A percentile compares a stretch with the other conserved stretches of the same genome.
Evolutionary conservation across 2,113 vertebrate species (phyloP).

Genomic region (Syngnathus typhle): DNA sequence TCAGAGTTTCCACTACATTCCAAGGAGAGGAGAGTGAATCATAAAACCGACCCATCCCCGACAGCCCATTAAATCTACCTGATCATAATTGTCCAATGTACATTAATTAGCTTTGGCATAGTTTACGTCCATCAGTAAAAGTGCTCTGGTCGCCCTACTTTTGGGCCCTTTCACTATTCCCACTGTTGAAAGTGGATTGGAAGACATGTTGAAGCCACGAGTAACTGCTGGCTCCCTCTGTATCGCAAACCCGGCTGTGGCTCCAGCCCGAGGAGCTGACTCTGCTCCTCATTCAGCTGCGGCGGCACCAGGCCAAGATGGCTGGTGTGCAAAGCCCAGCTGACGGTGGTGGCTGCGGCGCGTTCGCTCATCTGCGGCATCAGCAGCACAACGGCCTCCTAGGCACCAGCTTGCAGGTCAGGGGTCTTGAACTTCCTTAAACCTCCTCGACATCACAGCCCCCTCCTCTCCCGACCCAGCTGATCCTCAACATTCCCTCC

Average conservation of each 20-base stretch:
- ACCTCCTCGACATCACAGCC: constrained; percentile 32
- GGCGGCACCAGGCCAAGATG: constrained; percentile 96
- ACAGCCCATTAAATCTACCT: background rate
- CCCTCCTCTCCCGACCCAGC: constrained; percentile 15
- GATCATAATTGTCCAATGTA: background rate
- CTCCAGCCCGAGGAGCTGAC: constrained; percentile 96
- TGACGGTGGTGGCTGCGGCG: constrained; percentile 60
- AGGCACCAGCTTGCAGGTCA: constrained; percentile 87
- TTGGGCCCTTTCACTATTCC: constrained; percentile 32
- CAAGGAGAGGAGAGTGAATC: background rate
- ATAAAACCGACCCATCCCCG: background rate
- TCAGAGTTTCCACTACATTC: background rate
- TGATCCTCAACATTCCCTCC: constrained; percentile 32
- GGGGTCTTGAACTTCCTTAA: constrained; percentile 63
- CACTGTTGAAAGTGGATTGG: background rate
- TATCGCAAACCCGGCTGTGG: constrained; percentile 66
- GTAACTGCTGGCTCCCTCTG: constrained; percentile 36
- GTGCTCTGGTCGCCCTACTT: constrained; percentile 8
- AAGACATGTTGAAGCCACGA: background rate
- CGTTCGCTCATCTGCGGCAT: constrained; percentile 85
- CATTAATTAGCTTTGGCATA: constrained; percentile 19
- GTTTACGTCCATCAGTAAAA: constrained; percentile 10
- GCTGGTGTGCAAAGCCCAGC: constrained; percentile 82
- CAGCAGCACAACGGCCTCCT: constrained; percentile 83
- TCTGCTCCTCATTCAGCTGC: constrained; percentile 93